Evolutionary conservation across 2,888 invertebrate species (phyloP).

Genomic region (Poecilus cupreus): DNA sequence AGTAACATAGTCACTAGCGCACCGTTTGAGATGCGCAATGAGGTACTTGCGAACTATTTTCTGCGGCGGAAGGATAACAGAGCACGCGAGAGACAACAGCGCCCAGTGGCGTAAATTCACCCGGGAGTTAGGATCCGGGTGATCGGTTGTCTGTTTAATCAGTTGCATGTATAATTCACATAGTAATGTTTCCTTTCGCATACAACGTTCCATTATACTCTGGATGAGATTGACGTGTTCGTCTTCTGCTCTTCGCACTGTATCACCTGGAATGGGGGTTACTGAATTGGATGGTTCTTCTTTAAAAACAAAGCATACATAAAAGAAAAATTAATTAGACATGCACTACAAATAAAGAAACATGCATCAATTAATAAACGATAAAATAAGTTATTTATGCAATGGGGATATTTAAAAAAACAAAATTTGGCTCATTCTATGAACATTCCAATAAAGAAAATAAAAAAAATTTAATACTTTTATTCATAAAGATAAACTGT

Average conservation of each 20-base stretch:
- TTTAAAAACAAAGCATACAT: not conserved
- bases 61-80: constrained; percentile 90
- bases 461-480: too few species aligned
- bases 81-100: constrained; percentile 85
- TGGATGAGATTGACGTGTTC: constrained; percentile 93
- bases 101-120: constrained; percentile 96
- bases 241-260: constrained; percentile 84
- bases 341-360: constrained; percentile 31
- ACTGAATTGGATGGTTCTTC: constrained; percentile 3
- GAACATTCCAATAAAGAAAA: too few species aligned
- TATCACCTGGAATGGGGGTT: constrained; percentile 73
- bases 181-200: constrained; percentile 90
- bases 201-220: constrained; percentile 90
- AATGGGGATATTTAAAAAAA: too few species aligned
- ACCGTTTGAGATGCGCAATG: constrained; percentile 91
- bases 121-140: constrained; percentile 90
- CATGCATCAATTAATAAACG: not conserved
- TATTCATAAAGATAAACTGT: too few species aligned
- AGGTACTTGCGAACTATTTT: constrained; percentile 90
- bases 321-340: constrained; percentile 24
- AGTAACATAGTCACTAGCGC: constrained; percentile 89
- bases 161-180: constrained; percentile 94
- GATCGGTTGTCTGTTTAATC: constrained; percentile 93
- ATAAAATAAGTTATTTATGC: not conserved
- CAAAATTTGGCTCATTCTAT: too few species aligned